Conservation (phyloP, 2,888 invertebrate species). For the Mythimna vitellina region DNA sequence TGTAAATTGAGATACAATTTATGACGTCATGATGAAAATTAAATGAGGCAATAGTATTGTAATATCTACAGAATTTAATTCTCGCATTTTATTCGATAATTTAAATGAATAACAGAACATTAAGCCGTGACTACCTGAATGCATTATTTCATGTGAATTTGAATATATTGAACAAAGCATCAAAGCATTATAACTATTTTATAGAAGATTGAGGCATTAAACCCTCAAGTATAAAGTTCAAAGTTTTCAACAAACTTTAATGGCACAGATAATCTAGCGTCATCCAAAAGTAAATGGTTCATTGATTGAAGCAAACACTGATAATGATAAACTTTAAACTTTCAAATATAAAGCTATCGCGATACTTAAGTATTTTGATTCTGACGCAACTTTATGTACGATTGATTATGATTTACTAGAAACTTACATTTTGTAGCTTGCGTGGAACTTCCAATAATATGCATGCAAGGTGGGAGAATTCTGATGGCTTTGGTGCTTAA, state of each 20-base stretch:
- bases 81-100: too few species aligned
- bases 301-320: conserved; percentile 46
- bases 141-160: too few species aligned
- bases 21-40: too few species aligned
- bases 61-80: too few species aligned
- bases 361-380: conserved; percentile 69
- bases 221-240: neutral
- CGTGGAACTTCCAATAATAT: neutral
- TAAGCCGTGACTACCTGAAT: too few species aligned
- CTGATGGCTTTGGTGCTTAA: conserved; percentile 13
- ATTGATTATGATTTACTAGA: conserved; percentile 14
- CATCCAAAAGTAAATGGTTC: conserved; percentile 25
- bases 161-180: too few species aligned
- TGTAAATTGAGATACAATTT: too few species aligned
- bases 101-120: too few species aligned
- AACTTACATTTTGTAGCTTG: neutral
- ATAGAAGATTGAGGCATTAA: neutral
- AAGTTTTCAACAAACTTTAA: neutral
- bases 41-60: too few species aligned
- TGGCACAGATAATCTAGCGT: conserved; percentile 13
- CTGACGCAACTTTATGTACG: conserved; percentile 58
- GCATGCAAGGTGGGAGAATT: conserved; percentile 33
- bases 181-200: too few species aligned
- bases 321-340: conserved; percentile 77
- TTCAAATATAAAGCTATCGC: conserved; percentile 65